Evolutionary conservation across 1,140 invertebrate species (phyloP), one percentile per base, ranked within the genome.

Genomic region (Orussus abietinus): DNA sequence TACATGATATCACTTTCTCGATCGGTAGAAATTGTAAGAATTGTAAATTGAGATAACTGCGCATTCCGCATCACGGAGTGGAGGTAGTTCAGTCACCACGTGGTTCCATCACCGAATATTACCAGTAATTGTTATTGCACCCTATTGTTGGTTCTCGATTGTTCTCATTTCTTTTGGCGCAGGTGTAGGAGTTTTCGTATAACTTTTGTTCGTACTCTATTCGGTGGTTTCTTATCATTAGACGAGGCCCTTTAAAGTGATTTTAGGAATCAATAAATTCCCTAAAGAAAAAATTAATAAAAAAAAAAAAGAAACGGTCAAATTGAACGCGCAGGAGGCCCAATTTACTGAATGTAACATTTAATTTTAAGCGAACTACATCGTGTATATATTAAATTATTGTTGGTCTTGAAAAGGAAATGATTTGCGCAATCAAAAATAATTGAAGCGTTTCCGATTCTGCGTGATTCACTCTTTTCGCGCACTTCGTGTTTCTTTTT

Each of bases 371-470:
- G 51, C 18, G 32, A 45, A 51, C 49, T 34, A 13, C 56, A 62
- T 55, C 51, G 45, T 62, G 61, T 62, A 61, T 36, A 62, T 59
- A 57, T 44, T 61, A 60, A 64, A 64, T 60, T 62, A 58, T 60
- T 60, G 11, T 50, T 44, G 38, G n/a, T 48, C 48, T 50, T 53
- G 15, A 48, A 39, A n/a, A n/a, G n/a, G n/a, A n/a, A n/a, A n/a
- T n/a, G n/a, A n/a, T n/a, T n/a, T n/a, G 13, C 31, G 9, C 17
- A 32, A 14, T 32, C 12, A 17, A 32, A 32, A 14, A 32, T 7
- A 4, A 17, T 32, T 17, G 13, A 14, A 32, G 9, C 30, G 30
- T 3, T 32, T n/a, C 13, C 31, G 31, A 28, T 28, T 2, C 10
- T n/a, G n/a, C n/a, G n/a, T n/a, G n/a, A n/a, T n/a, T n/a, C n/a